A percentile compares a stretch with the other conserved stretches of the same genome.
These are phyloP conservation scores for Isurus oxyrinchus DNA, from an alignment of 2,113 vertebrate genomes.

Conservation along the genomic window DNA sequence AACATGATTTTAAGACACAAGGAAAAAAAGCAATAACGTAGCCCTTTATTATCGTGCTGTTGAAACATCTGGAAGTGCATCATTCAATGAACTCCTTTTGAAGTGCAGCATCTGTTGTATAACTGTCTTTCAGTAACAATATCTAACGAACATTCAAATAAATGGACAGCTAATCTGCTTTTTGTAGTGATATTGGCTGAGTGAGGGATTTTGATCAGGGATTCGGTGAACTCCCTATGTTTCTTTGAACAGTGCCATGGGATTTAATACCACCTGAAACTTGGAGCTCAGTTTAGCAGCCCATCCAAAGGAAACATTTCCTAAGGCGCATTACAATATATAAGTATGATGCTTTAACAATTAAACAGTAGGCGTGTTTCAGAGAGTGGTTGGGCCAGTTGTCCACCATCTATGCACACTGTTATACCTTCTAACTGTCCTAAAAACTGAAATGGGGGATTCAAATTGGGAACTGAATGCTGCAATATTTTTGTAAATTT, in stretches of 20 bases:
- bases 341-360: not conserved
- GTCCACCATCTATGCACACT: not conserved
- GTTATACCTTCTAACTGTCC: not conserved
- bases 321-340: not conserved
- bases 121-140: too few relatives aligned
- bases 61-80: too few relatives aligned
- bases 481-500: not conserved
- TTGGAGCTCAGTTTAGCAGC: not conserved
- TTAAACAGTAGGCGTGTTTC: not conserved
- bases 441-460: not conserved
- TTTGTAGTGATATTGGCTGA: too few relatives aligned
- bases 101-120: too few relatives aligned
- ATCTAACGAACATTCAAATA: too few relatives aligned
- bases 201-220: not conserved
- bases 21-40: too few relatives aligned
- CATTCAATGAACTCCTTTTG: too few relatives aligned
- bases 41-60: too few relatives aligned
- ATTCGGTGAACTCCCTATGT: not conserved
- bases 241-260: not conserved
- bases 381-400: not conserved
- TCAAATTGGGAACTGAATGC: not conserved
- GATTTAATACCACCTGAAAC: not conserved
- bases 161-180: too few relatives aligned
- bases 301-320: not conserved
- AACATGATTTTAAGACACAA: too few relatives aligned